phyloP scores from a whole-genome alignment of 2,888 invertebrate genomes.

The Conchocele bisecta region DNA sequence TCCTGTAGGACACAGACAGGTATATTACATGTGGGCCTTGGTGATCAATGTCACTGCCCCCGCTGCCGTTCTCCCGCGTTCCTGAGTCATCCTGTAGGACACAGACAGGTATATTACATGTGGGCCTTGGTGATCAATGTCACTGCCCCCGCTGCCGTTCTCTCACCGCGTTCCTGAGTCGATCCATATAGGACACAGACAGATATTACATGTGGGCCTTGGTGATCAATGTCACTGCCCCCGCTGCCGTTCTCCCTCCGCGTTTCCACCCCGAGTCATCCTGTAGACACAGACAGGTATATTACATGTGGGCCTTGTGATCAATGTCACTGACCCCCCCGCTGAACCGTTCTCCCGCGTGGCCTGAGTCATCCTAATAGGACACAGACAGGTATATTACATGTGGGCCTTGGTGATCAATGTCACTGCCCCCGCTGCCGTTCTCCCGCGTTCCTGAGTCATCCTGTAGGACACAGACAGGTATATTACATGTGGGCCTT shows the following conservation, averaged over 20 bases:
- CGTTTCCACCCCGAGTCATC: no score
- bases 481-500: no score
- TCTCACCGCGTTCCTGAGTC: slow-evolving; percentile 66
- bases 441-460: slow-evolving; percentile 68
- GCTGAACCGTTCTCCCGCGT: slow-evolving; percentile 66
- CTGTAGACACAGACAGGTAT: no score
- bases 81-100: slow-evolving; percentile 60
- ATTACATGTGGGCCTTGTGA: no score
- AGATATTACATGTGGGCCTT: no score
- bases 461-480: slow-evolving; percentile 38
- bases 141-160: slow-evolving; percentile 70
- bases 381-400: neutral
- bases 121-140: no score
- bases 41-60: slow-evolving; percentile 65
- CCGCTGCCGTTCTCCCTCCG: no score
- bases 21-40: no score
- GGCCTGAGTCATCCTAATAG: slow-evolving; percentile 61
- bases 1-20: no score
- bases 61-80: slow-evolving; percentile 70
- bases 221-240: no score
- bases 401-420: no score
- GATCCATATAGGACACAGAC: slow-evolving; percentile 35
- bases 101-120: no score
- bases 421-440: slow-evolving; percentile 68
- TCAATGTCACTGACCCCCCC: slow-evolving; percentile 69